phyloP scores from a whole-genome alignment of 2,888 invertebrate species.

The Bhutanitis thaidina region DNA sequence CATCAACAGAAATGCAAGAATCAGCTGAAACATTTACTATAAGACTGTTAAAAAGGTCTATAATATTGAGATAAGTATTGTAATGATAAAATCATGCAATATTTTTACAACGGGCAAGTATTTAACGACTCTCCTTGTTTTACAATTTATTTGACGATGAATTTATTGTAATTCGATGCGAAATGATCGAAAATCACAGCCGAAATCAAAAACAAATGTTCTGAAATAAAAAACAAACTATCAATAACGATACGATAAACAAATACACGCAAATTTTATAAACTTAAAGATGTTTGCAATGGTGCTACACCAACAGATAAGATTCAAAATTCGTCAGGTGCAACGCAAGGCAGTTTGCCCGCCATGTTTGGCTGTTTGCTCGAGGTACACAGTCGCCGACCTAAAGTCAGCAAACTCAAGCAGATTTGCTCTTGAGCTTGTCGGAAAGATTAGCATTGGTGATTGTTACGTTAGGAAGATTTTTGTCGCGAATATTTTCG shows the following conservation, averaged over 20 bases:
- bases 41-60: too few relatives aligned
- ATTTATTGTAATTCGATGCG: too few relatives aligned
- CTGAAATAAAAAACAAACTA: background rate
- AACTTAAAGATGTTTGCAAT: conserved; percentile 34
- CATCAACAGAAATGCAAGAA: too few relatives aligned
- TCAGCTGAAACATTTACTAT: too few relatives aligned
- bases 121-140: too few relatives aligned
- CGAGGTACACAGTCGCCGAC: conserved; percentile 39
- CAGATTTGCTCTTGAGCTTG: conserved; percentile 40
- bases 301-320: conserved; percentile 13
- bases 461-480: conserved; percentile 47
- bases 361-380: conserved; percentile 53
- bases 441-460: conserved; percentile 54
- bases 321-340: conserved; percentile 50
- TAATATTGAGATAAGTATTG: too few relatives aligned
- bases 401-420: conserved; percentile 54
- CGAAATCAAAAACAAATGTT: too few relatives aligned
- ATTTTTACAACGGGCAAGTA: too few relatives aligned
- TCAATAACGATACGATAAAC: background rate
- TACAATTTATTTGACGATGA: too few relatives aligned
- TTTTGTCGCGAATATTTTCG: conserved; percentile 30
- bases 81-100: too few relatives aligned
- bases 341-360: conserved; percentile 45
- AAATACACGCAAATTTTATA: conserved; percentile 5
- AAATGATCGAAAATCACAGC: too few relatives aligned